A percentile compares a stretch with the other conserved stretches of the same genome.
phyloP scores from a whole-genome alignment of 2,113 vertebrate species.

The Gasterosteus nipponicus region DNA sequence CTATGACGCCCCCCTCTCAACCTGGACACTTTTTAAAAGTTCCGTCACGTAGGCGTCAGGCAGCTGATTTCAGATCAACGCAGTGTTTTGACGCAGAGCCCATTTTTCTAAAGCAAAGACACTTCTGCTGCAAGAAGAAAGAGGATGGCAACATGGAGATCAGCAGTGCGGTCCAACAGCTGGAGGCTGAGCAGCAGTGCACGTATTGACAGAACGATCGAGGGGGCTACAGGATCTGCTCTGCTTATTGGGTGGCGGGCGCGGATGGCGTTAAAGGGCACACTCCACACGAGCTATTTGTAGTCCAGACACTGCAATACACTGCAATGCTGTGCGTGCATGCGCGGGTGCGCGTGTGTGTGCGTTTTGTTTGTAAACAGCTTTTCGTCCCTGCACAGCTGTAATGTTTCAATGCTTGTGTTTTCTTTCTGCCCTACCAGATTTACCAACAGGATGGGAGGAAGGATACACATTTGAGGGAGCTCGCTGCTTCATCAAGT shows the following conservation, averaged over 20 bases:
- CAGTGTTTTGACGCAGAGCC: constrained; percentile 2
- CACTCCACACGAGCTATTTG: constrained; percentile 23
- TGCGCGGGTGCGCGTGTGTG: constrained; percentile 8
- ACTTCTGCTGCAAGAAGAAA: constrained; percentile 11
- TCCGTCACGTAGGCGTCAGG: constrained; percentile 69
- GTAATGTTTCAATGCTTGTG: constrained; percentile 31
- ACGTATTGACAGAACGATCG: neutral
- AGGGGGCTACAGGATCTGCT: constrained; percentile 20
- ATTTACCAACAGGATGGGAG: constrained; percentile 97
- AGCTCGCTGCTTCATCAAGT: constrained; percentile 98
- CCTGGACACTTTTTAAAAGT: constrained; percentile 86
- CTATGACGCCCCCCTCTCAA: constrained; percentile 59
- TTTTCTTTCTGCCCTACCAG: constrained; percentile 70
- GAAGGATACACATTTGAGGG: constrained; percentile 98
- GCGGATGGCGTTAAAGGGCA: constrained; percentile 15
- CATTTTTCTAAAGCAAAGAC: constrained; percentile 9
- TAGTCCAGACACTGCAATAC: constrained; percentile 55
- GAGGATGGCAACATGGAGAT: constrained; percentile 16
- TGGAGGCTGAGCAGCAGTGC: constrained; percentile 10
- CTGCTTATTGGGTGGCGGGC: neutral
- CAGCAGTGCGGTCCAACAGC: constrained; percentile 12
- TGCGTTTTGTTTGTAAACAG: neutral
- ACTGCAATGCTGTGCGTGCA: constrained; percentile 51
- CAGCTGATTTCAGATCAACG: constrained; percentile 21
- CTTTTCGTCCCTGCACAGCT: constrained; percentile 24